These are phyloP conservation scores for Parazoanthus darwini DNA, from an alignment of 92 coral and sea anemone species.

Conservation along the genomic window DNA sequence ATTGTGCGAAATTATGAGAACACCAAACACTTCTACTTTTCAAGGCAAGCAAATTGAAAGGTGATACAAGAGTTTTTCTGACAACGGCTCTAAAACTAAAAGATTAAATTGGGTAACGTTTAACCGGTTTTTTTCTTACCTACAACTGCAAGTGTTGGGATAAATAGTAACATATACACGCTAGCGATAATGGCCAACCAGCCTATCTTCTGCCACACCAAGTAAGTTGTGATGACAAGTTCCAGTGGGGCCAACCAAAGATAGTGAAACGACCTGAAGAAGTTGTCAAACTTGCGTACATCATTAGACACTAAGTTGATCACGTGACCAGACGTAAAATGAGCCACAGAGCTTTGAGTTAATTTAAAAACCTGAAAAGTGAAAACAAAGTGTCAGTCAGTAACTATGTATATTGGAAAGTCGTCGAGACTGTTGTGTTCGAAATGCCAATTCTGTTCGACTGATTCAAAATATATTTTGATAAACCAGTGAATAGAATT, in stretches of 20 bases:
- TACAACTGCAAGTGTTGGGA: slow-evolving; percentile 31
- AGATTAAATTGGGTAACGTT: not conserved
- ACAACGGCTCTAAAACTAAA: not conserved
- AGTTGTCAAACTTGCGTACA: slow-evolving; percentile 41
- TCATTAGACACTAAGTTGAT: slow-evolving; percentile 33
- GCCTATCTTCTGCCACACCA: slow-evolving; percentile 40
- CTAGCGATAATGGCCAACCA: slow-evolving; percentile 36
- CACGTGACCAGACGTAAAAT: slow-evolving; percentile 34
- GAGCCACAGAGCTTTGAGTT: slow-evolving; percentile 30
- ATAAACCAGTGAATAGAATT: too few relatives aligned
- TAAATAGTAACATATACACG: slow-evolving; percentile 31
- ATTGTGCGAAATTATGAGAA: not conserved
- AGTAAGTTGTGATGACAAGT: slow-evolving; percentile 32
- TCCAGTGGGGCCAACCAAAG: slow-evolving; percentile 43
- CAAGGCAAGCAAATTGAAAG: not conserved
- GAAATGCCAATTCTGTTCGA: not conserved
- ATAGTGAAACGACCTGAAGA: slow-evolving; percentile 42
- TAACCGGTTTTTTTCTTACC: not conserved
- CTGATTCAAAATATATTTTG: not conserved
- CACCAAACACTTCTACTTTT: not conserved
- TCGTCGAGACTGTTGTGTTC: not conserved
- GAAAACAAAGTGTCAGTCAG: not conserved
- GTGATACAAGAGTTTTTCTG: not conserved
- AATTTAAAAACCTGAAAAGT: slow-evolving; percentile 4
- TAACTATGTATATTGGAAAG: not conserved